Percentiles rank a stretch among this genome's conserved stretches.
phyloP scores from a whole-genome alignment of 2,113 vertebrate genomes.

The Sorex fumeus region DNA sequence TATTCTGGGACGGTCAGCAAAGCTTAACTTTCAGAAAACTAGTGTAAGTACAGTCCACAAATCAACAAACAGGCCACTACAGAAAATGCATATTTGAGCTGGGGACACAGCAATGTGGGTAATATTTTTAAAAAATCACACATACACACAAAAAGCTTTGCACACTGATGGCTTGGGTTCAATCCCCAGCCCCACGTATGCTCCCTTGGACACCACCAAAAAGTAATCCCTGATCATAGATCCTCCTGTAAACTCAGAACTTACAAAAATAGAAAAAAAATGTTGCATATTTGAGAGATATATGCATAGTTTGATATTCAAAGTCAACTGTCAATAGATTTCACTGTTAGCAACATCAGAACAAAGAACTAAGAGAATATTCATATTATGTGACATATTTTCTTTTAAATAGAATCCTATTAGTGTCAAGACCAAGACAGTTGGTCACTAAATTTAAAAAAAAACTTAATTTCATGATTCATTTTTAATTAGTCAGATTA shows the following conservation, averaged over 20 bases:
- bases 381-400: neutral
- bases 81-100: conserved; percentile 12
- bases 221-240: too few relatives aligned
- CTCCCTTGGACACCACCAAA: too few relatives aligned
- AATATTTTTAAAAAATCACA: too few relatives aligned
- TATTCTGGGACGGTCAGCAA: neutral
- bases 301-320: neutral
- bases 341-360: conserved; percentile 6
- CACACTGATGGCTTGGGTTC: too few relatives aligned
- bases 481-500: neutral
- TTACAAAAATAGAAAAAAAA: too few relatives aligned
- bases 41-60: neutral
- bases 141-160: too few relatives aligned
- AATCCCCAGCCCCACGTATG: too few relatives aligned
- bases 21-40: conserved; percentile 42
- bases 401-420: neutral
- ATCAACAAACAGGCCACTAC: neutral
- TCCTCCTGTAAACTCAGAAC: too few relatives aligned
- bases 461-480: conserved; percentile 3
- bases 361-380: conserved; percentile 25
- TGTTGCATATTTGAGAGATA: too few relatives aligned
- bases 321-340: neutral
- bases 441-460: conserved; percentile 46
- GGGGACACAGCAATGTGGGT: too few relatives aligned
- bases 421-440: neutral